phyloP scores from a whole-genome alignment of 2,888 invertebrate species.

The Busseola fusca region DNA sequence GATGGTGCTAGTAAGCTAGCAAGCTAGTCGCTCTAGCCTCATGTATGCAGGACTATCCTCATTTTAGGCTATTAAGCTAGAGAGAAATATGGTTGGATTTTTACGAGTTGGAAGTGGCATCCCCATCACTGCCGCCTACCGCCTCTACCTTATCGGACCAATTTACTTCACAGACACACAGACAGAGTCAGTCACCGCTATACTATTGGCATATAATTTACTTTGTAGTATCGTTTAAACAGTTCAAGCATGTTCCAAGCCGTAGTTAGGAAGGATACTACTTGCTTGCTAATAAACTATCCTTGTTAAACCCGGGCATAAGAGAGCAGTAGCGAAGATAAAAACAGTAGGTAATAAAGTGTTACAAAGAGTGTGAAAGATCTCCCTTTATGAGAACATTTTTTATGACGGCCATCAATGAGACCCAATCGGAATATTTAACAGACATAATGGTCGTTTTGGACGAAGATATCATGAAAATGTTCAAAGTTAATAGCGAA shows the following conservation, averaged over 20 bases:
- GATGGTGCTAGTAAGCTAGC: not conserved
- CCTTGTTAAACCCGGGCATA: not conserved
- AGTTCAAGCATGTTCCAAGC: no score
- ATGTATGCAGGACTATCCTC: not conserved
- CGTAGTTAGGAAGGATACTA: not conserved
- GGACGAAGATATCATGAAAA: conserved; percentile 38
- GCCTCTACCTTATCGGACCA: not conserved
- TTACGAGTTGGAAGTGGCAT: no score
- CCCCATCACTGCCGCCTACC: no score
- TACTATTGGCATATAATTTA: not conserved
- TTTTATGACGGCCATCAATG: conserved; percentile 63
- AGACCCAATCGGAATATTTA: conserved; percentile 63
- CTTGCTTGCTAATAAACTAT: not conserved
- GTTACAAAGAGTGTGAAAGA: conserved; percentile 64
- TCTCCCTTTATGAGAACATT: conserved; percentile 62
- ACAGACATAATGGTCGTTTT: conserved; percentile 50
- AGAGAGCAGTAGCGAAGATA: conserved; percentile 35
- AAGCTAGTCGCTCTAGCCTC: not conserved
- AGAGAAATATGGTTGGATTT: not conserved
- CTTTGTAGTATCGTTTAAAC: not conserved
- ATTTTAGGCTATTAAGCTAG: not conserved
- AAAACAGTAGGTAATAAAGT: conserved; percentile 60
- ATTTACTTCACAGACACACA: not conserved
- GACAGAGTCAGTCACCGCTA: not conserved
- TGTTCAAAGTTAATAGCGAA: conserved; percentile 44